Base-by-base conservation (phyloP, 2,113 vertebrate species). In the Phyllostomus hastatus region DNA sequence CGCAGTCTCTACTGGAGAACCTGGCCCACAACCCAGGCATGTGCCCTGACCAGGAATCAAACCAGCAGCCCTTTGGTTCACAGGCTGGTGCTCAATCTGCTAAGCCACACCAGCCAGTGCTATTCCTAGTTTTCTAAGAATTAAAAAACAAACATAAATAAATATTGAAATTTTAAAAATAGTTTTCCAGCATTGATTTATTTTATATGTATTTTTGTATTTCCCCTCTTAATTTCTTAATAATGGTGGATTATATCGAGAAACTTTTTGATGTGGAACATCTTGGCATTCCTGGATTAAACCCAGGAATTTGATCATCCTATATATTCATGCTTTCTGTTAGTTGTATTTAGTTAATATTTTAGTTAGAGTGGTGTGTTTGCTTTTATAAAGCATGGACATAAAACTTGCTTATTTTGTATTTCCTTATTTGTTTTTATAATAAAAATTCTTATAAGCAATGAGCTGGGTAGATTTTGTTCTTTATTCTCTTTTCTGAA, bases 291-390 rank as follows among this genome's bases (percentile, higher is more conserved):
- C 41, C 52, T 57, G 0, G 14, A 11, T 61, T 88, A 88, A 89
- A 26, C 2, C 0, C 46, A 75, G 38, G 38, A 41, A 11, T 76
- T 82, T 48, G 46, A 48, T 66, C 26, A 50, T 66, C 67, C 0
- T 59, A 19, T 43, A 33, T 54, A 28, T 85, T 38, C 43, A 69
- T 22, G 87, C 72, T 92, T 61, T 81, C 69, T 54, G 17, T 90
- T 87, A 48, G 33, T 82, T 81, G 94, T 54, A 69, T 78, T 76
- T 95, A 57, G 54, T 75, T 93, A 75, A 52, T 70, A 64, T 92
- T 95, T 95, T 61, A 85, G 59, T 17, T 61, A 59, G 59, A 15
- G 59, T 70, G 31, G 52, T 67, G 31, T 54, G 87, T 66, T 76
- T 81, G 43, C 41, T 94, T 91, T 92, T 80, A 79, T 66, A 88